phyloP scores from a whole-genome alignment of 30 jellyfish, hydroid and myxozoan genomes.

The Chrysaora quinquecirrha region DNA sequence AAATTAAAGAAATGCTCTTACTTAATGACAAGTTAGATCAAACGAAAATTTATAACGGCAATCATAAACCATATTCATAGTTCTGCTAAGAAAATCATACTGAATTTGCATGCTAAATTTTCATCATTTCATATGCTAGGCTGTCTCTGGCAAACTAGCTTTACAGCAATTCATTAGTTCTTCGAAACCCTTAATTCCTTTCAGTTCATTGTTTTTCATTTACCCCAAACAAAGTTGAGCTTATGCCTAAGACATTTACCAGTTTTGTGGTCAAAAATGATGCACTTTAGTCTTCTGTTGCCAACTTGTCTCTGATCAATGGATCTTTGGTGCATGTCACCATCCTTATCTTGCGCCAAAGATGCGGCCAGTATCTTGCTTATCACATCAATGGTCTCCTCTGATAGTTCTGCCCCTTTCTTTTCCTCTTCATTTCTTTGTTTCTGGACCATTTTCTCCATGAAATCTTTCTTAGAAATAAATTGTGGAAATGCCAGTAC shows the following conservation, averaged over 20 bases:
- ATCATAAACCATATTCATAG: too few species aligned
- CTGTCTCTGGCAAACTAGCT: too few species aligned
- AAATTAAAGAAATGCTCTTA: too few species aligned
- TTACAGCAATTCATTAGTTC: too few species aligned
- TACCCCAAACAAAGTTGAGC: slow-evolving; percentile 57
- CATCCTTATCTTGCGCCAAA: slow-evolving; percentile 21
- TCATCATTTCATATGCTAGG: too few species aligned
- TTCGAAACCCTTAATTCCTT: too few species aligned
- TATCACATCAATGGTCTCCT: neutral
- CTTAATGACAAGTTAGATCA: too few species aligned
- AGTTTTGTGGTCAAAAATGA: slow-evolving; percentile 15
- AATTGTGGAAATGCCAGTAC: neutral
- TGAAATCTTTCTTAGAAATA: neutral
- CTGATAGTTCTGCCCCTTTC: neutral
- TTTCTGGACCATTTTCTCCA: neutral
- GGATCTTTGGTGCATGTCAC: slow-evolving; percentile 30
- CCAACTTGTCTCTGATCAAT: slow-evolving; percentile 23
- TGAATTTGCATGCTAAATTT: too few species aligned
- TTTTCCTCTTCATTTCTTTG: neutral
- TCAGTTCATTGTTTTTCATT: neutral
- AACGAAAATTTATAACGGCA: too few species aligned
- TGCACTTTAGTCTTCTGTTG: slow-evolving; percentile 48
- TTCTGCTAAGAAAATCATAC: too few species aligned
- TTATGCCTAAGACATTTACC: slow-evolving; percentile 59
- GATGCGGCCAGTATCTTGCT: neutral